These are phyloP conservation scores for Carcina quercana DNA, from an alignment of 2,888 invertebrate genomes.

Conservation along the genomic window DNA sequence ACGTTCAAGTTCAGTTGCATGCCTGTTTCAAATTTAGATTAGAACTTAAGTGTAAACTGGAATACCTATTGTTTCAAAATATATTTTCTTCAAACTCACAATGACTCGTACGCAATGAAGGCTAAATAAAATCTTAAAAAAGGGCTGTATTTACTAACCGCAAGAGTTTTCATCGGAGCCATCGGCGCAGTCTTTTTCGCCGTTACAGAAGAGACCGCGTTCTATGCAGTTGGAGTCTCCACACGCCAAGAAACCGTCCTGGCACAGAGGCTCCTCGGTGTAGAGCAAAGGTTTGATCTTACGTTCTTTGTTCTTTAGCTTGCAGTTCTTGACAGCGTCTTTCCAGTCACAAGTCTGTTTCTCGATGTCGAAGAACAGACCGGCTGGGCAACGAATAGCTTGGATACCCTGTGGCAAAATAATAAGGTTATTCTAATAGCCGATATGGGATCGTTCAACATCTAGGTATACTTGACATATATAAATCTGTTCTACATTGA, in stretches of 20 bases:
- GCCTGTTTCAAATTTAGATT: constrained; percentile 11
- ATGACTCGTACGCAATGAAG: neutral
- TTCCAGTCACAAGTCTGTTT: constrained; percentile 97
- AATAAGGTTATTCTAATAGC: neutral
- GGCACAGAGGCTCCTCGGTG: constrained; percentile 93
- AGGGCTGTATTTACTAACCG: constrained; percentile 76
- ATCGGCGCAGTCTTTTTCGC: constrained; percentile 90
- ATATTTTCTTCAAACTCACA: neutral
- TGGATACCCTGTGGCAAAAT: constrained; percentile 82
- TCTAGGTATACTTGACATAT: no score
- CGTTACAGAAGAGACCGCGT: constrained; percentile 93
- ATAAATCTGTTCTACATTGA: no score
- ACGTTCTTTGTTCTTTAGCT: constrained; percentile 90
- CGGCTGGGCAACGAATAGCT: constrained; percentile 94
- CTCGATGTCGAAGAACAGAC: constrained; percentile 94
- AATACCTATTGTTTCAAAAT: neutral
- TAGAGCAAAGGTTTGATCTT: constrained; percentile 89
- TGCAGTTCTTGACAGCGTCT: constrained; percentile 94
- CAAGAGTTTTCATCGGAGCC: constrained; percentile 94
- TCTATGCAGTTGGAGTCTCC: constrained; percentile 92
- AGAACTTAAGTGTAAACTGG: neutral
- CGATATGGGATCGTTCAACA: no score
- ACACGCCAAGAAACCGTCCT: constrained; percentile 90
- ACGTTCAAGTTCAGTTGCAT: constrained; percentile 39
- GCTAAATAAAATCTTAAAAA: neutral